phyloP scores from a whole-genome alignment of 2,113 vertebrate species.

The Notechis scutatus region DNA sequence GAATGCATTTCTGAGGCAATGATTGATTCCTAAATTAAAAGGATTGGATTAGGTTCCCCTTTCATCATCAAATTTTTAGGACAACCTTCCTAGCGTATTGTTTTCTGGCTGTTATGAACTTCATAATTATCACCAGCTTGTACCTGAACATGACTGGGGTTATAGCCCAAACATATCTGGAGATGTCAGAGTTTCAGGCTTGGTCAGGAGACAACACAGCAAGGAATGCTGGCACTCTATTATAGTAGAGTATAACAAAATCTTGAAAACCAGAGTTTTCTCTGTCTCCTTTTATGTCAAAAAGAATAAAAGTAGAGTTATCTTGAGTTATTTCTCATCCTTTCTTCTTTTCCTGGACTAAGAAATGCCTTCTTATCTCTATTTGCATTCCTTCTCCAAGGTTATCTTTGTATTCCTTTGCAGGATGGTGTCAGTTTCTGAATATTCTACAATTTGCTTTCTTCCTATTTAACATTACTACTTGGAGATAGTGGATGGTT shows the following conservation, averaged over 20 bases:
- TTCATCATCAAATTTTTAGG: neutral
- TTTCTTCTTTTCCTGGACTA: neutral
- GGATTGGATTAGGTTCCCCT: neutral
- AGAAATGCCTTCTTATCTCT: neutral
- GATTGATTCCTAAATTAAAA: neutral
- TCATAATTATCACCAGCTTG: neutral
- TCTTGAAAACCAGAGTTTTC: neutral
- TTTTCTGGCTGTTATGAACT: neutral
- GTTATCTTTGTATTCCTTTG: neutral
- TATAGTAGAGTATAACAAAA: neutral
- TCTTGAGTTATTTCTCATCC: neutral
- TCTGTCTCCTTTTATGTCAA: neutral
- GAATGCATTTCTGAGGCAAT: neutral
- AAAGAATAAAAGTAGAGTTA: neutral
- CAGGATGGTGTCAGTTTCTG: neutral
- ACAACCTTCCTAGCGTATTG: neutral
- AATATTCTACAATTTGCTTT: neutral
- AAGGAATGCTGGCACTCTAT: neutral
- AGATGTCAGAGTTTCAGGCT: neutral
- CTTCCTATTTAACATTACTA: neutral
- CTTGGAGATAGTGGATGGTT: neutral
- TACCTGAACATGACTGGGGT: neutral
- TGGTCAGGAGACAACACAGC: neutral
- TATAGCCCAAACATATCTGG: neutral
- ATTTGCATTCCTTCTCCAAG: neutral